Percentiles rank a stretch among this genome's conserved stretches.
Conservation (phyloP, 2,113 vertebrate species). For the Dromaius novaehollandiae region DNA sequence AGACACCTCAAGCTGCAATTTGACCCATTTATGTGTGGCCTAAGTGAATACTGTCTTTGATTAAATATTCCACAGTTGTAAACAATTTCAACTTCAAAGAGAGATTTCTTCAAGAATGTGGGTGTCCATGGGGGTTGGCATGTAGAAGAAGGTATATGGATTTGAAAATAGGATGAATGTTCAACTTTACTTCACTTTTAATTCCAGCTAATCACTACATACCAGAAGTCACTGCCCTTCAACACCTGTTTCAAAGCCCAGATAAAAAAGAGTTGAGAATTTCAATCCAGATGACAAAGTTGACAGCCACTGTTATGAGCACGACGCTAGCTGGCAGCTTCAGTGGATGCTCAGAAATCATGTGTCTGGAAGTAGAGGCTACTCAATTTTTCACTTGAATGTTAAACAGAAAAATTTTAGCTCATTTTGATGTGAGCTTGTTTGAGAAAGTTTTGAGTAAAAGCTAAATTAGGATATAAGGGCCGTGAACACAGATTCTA, state of each 20-base stretch:
- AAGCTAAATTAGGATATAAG: not conserved
- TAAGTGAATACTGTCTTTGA: not conserved
- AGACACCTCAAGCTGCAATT: not conserved
- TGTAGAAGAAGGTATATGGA: accelerated
- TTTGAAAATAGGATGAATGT: not conserved
- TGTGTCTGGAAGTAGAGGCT: not conserved
- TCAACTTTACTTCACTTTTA: not conserved
- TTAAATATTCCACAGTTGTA: not conserved
- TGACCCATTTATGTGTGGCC: not conserved
- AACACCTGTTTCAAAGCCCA: not conserved
- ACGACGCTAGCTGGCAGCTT: not conserved
- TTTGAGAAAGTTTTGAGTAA: not conserved
- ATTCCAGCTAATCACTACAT: not conserved
- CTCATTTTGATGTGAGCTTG: not conserved
- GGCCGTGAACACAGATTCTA: not conserved
- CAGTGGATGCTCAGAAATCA: not conserved
- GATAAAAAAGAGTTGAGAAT: not conserved
- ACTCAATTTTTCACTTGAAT: not conserved
- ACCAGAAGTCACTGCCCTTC: not conserved
- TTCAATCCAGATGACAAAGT: not conserved
- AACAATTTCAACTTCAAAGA: not conserved
- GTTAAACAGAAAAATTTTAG: not conserved
- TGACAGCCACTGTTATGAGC: not conserved
- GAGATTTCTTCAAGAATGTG: not conserved
- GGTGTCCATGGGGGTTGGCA: not conserved